These are phyloP conservation scores for Oryzias sinensis DNA, from an alignment of 2,797 vertebrate genomes.

Conservation along the genomic window DNA sequence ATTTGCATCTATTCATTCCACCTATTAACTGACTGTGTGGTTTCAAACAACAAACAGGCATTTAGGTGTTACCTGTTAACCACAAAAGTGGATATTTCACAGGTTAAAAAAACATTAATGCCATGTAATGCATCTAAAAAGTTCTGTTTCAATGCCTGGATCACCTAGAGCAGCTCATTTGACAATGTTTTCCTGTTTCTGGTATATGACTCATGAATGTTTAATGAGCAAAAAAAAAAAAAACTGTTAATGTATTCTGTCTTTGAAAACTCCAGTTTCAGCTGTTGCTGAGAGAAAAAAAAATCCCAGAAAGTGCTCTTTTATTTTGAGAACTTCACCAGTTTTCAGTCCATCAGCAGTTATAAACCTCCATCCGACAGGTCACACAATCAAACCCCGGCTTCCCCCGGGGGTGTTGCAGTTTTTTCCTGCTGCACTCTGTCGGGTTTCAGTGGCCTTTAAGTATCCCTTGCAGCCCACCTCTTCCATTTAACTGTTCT, in stretches of 20 bases:
- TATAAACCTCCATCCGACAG: conserved; percentile 38
- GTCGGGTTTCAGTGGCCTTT: conserved; percentile 30
- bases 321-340: neutral
- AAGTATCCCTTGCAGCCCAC: conserved; percentile 25
- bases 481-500: conserved; percentile 30
- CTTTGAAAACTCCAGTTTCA: conserved; percentile 25
- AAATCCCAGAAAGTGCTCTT: conserved; percentile 10
- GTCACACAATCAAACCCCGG: conserved; percentile 26
- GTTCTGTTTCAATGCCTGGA: conserved; percentile 13
- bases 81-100: neutral
- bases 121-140: conserved; percentile 4
- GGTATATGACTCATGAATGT: conserved; percentile 44
- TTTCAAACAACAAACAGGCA: no score
- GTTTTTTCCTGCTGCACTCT: conserved; percentile 12
- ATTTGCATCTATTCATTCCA: no score
- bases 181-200: conserved; percentile 39
- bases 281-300: conserved; percentile 4
- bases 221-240: conserved; percentile 51
- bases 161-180: conserved; percentile 21
- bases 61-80: no score
- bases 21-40: no score
- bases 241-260: conserved; percentile 32
- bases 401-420: conserved; percentile 15
- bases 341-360: conserved; percentile 20
- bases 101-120: neutral